Evolutionary conservation across 2,113 vertebrate genomes (phyloP), one percentile per base, ranked within the genome.

Genomic region (Rhea americana): DNA sequence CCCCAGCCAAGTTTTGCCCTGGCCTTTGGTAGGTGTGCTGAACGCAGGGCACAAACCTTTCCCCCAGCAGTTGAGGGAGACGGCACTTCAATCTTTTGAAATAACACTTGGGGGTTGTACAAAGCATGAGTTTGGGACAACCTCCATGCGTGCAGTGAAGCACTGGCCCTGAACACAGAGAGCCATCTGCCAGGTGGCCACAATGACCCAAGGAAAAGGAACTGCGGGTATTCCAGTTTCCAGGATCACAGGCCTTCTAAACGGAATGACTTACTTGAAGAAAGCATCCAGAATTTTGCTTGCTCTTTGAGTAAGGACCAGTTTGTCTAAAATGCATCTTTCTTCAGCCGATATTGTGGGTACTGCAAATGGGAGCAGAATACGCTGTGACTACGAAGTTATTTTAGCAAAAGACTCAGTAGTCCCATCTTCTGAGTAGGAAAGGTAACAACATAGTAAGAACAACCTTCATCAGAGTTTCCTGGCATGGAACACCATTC

Each of bases 41-140:
- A 68, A 7, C 4, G 61, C 50, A 24, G 11, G 26, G 19, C 20
- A 66, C 55, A 66, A 62, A 61, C 2, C 9, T 63, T 55, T 32
- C 28, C 2, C 1, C 4, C 21, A 1, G 5, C 8, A 91, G 50
- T 16, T 10, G n/a, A 79, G 68, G 35, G 4, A 39, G 15, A 67
- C 74, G 26, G 37, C 15, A 13, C 7, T 24, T n/a, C 12, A 67
- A 41, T 77, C 26, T 10, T 56, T 43, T 72, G 24, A 74, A 68
- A 47, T 39, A 4, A 13, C 2, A 7, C 11, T 53, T 11, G 0
- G 0, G 12, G 6, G 3, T n/a, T 45, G 19, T 39, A 35, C 30
- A 26, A 35, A 39, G 35, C n/a, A 22, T 24, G 66, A 39, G 28
- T 58, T 43, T 61, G 47, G 75, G 28, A 25, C 1, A 0, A 65